These are phyloP conservation scores for Brachionus paranguensis DNA, from an alignment of 1,140 invertebrate species.

Conservation along the genomic window DNA sequence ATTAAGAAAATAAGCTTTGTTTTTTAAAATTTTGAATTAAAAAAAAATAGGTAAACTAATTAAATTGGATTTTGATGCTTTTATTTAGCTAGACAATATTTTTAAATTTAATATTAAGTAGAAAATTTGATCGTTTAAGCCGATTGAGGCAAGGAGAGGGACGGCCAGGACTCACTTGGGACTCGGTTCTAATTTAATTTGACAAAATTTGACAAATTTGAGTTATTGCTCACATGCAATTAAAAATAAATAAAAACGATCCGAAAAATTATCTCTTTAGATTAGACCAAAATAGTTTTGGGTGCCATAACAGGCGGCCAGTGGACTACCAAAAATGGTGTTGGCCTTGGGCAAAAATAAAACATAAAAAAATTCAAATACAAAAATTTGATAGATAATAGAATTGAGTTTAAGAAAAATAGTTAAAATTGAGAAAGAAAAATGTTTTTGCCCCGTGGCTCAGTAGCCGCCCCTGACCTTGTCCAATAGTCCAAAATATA, in stretches of 20 bases:
- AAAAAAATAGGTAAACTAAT: not conserved
- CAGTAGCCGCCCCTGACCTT: too few relatives aligned
- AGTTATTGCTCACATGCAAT: not conserved
- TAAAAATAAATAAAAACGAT: too few relatives aligned
- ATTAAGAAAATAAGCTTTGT: not conserved
- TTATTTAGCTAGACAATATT: not conserved
- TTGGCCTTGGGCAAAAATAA: not conserved
- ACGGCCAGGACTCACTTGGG: not conserved
- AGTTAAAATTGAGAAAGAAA: too few relatives aligned
- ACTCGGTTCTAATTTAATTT: not conserved
- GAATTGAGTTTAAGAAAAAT: too few relatives aligned
- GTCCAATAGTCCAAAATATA: not conserved
- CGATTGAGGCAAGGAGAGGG: not conserved
- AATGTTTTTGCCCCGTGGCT: too few relatives aligned
- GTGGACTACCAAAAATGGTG: not conserved
- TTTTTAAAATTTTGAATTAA: not conserved
- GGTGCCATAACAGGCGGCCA: too few relatives aligned
- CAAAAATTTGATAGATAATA: too few relatives aligned
- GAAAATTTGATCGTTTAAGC: conserved; percentile 6
- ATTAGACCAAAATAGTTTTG: too few relatives aligned
- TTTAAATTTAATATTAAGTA: not conserved
- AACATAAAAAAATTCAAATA: not conserved
- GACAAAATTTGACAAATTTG: not conserved
- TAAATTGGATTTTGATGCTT: not conserved
- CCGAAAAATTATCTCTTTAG: too few relatives aligned